These are phyloP conservation scores for Elephas maximus DNA, from an alignment of 2,113 vertebrate genomes.

Conservation along the genomic window DNA sequence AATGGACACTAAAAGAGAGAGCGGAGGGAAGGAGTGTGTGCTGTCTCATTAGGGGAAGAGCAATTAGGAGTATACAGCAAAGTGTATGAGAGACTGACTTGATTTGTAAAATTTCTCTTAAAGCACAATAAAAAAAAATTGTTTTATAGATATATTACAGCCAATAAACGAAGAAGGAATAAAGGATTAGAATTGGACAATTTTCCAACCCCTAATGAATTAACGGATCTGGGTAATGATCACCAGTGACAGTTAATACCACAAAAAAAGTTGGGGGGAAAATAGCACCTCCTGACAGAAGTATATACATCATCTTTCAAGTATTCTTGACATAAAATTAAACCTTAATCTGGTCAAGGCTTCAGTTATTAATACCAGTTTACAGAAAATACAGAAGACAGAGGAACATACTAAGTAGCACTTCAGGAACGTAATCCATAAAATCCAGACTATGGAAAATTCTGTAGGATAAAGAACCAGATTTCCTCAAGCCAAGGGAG, in stretches of 20 bases:
- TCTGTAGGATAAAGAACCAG: not conserved
- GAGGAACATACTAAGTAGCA: not conserved
- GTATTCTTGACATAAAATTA: not conserved
- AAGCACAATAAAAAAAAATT: no score
- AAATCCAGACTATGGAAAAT: slow-evolving; percentile 34
- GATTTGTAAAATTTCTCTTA: no score
- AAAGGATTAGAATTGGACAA: slow-evolving; percentile 11
- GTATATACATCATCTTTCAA: not conserved
- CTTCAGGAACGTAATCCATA: not conserved
- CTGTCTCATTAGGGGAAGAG: no score
- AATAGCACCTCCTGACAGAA: not conserved
- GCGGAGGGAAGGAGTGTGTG: no score
- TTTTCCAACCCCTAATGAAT: not conserved
- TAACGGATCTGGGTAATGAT: slow-evolving; percentile 17
- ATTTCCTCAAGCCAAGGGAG: not conserved
- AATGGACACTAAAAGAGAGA: no score
- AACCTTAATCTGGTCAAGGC: not conserved
- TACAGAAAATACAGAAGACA: not conserved
- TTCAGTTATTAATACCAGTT: not conserved
- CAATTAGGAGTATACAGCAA: no score
- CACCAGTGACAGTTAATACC: not conserved
- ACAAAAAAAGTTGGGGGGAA: not conserved
- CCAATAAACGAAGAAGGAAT: slow-evolving; percentile 3
- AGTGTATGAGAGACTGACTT: no score
- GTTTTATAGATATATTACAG: slow-evolving; percentile 28